A percentile compares a stretch with the other conserved stretches of the same genome.
These are phyloP conservation scores for Onychostruthus taczanowskii DNA, from an alignment of 2,113 vertebrate genomes.

Conservation along the genomic window DNA sequence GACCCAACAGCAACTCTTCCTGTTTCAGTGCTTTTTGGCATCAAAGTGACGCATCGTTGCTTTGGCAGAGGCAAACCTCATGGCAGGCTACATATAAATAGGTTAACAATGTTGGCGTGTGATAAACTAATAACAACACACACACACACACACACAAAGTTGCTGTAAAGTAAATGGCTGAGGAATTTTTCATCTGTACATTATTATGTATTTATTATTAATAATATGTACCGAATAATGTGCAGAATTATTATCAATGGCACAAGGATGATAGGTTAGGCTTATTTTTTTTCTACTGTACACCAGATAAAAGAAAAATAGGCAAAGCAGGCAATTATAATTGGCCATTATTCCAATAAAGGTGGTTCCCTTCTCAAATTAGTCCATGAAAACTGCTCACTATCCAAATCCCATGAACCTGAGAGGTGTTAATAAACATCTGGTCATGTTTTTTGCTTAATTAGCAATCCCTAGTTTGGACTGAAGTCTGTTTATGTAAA, in stretches of 20 bases:
- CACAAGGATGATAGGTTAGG: background rate
- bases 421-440: constrained; percentile 82
- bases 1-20: constrained; percentile 68
- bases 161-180: background rate
- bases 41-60: constrained; percentile 47
- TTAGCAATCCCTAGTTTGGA: constrained; percentile 75
- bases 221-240: background rate
- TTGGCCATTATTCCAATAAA: constrained; percentile 77
- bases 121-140: constrained; percentile 32
- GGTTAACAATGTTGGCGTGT: constrained; percentile 65
- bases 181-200: constrained; percentile 18
- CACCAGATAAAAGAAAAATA: constrained; percentile 62
- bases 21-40: constrained; percentile 56
- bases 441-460: constrained; percentile 79
- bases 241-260: constrained; percentile 5
- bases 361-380: constrained; percentile 78
- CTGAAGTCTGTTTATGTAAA: constrained; percentile 73
- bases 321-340: constrained; percentile 73
- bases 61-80: constrained; percentile 52
- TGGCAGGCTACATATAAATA: constrained; percentile 35
- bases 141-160: background rate
- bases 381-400: constrained; percentile 74
- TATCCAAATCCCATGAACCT: constrained; percentile 79
- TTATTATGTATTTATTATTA: constrained; percentile 17
- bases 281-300: background rate